A percentile compares a stretch with the other conserved stretches of the same genome.
These are phyloP conservation scores for Tringa solitaria DNA, from an alignment of 2,113 vertebrate genomes.

Conservation along the genomic window DNA sequence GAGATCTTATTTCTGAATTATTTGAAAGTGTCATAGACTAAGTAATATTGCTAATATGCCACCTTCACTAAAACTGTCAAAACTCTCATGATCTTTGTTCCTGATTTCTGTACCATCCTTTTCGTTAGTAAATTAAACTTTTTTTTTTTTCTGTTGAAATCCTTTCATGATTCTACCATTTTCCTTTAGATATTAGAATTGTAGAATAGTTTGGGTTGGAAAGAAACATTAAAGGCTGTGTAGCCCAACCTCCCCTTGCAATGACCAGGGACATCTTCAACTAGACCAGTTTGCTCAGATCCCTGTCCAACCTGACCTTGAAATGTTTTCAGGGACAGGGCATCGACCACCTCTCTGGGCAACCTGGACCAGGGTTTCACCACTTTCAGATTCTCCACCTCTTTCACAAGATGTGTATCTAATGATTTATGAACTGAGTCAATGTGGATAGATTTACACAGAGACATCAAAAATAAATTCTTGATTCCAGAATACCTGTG, in stretches of 20 bases:
- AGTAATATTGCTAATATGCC: not conserved
- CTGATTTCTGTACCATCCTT: not conserved
- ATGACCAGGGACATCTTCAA: not conserved
- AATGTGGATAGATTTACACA: not conserved
- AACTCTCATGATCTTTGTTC: not conserved
- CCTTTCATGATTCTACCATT: not conserved
- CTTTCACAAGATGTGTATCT: not conserved
- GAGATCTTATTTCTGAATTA: not conserved
- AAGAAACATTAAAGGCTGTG: not conserved
- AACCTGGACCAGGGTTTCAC: not conserved
- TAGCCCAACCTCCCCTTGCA: not conserved
- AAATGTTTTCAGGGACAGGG: not conserved
- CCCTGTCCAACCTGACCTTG: not conserved
- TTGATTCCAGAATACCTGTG: not conserved
- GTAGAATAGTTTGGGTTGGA: not conserved
- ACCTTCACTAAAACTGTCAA: not conserved
- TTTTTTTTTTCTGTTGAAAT: not conserved
- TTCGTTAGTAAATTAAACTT: not conserved
- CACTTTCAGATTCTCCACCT: not conserved
- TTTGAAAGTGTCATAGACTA: not conserved
- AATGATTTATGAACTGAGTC: not conserved
- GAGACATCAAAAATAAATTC: not conserved
- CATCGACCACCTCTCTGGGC: not conserved
- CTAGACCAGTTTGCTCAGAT: not conserved
- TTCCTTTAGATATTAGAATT: not conserved